Conservation (phyloP, 2,113 vertebrate genomes). For the human (Homo sapiens) region DNA sequence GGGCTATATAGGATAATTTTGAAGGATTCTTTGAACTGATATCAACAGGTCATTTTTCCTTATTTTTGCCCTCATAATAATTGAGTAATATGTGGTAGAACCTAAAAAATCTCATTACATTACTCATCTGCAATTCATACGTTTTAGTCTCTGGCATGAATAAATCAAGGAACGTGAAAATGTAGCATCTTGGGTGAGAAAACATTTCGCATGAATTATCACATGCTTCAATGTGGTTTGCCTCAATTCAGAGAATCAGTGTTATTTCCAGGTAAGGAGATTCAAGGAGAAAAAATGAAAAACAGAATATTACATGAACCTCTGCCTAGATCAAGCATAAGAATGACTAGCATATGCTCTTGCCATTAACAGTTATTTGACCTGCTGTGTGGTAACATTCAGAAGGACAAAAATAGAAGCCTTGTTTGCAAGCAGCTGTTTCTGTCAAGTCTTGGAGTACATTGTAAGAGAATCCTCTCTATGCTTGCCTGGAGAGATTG, state of each 20-base stretch:
- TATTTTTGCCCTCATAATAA: background rate
- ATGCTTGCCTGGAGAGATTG: fast-evolving
- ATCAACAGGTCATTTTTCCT: background rate
- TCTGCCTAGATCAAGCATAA: background rate
- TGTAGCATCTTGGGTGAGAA: background rate
- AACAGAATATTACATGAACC: background rate
- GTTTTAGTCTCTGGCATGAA: background rate
- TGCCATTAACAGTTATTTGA: background rate
- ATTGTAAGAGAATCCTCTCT: background rate
- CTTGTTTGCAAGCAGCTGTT: background rate
- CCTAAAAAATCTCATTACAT: fast-evolving
- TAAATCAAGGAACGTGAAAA: background rate
- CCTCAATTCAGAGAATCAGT: background rate
- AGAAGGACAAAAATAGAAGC: background rate
- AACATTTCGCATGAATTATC: background rate
- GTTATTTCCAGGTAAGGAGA: background rate
- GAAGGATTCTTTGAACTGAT: fast-evolving
- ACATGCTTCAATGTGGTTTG: fast-evolving
- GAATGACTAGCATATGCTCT: background rate
- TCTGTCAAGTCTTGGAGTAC: background rate
- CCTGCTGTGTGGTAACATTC: background rate
- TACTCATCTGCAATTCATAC: background rate
- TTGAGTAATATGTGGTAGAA: fast-evolving
- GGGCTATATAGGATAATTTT: too few relatives aligned
- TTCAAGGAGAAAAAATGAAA: background rate